These are phyloP conservation scores for Amphiprion ocellaris DNA, from an alignment of 2,113 vertebrate species.

Conservation along the genomic window DNA sequence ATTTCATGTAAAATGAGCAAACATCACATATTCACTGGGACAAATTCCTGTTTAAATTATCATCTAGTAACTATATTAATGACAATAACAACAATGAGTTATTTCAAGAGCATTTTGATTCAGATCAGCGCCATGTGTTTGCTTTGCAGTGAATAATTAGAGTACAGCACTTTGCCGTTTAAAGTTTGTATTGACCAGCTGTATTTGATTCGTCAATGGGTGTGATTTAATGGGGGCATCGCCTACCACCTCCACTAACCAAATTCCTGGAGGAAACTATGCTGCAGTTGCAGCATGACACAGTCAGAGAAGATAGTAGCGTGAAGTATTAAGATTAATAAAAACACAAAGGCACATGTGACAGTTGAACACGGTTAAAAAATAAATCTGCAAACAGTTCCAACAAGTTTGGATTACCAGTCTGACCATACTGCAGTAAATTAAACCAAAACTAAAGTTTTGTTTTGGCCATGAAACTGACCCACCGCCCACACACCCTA, in stretches of 20 bases:
- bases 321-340: background rate
- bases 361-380: background rate
- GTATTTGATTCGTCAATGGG: background rate
- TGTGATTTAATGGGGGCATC: too few relatives aligned
- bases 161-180: slow-evolving; percentile 8
- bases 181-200: slow-evolving; percentile 9
- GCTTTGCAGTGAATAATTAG: background rate
- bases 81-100: background rate
- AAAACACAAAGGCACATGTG: slow-evolving; percentile 17
- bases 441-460: slow-evolving; percentile 16
- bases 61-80: background rate
- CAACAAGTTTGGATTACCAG: background rate
- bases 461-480: slow-evolving; percentile 2
- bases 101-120: background rate
- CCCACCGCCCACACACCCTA: background rate
- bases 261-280: slow-evolving; percentile 14
- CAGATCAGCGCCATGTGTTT: background rate
- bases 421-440: background rate
- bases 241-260: background rate
- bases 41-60: slow-evolving; percentile 2
- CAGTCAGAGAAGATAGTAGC: slow-evolving; percentile 5
- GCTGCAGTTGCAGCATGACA: slow-evolving; percentile 13
- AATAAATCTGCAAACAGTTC: background rate
- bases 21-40: background rate
- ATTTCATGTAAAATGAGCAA: background rate